These are phyloP conservation scores for Abscondita cerata DNA, from an alignment of 2,888 invertebrate genomes.

Conservation along the genomic window DNA sequence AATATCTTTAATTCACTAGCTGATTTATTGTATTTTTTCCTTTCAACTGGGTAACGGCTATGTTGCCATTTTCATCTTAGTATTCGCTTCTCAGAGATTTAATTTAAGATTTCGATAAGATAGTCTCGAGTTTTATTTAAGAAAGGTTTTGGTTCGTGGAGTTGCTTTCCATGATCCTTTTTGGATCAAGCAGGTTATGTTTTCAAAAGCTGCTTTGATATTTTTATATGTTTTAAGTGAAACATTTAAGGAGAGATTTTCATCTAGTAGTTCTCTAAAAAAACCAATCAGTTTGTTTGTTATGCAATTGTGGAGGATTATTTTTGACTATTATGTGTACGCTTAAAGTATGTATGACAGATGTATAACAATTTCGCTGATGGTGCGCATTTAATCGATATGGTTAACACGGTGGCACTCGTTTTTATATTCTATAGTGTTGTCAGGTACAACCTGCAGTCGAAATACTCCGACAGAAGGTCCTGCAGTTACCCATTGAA, in stretches of 20 bases:
- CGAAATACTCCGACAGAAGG: no score
- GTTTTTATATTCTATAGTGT: no score
- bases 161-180: constrained; percentile 3
- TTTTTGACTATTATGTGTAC: constrained; percentile 7
- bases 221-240: constrained; percentile 32
- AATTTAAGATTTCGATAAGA: neutral
- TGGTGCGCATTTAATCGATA: no score
- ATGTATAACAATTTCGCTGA: no score
- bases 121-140: neutral
- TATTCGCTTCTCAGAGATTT: neutral
- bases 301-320: constrained; percentile 2
- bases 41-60: neutral
- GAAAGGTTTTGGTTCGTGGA: constrained; percentile 1
- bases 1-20: no score
- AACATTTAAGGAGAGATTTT: constrained; percentile 11
- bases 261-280: constrained; percentile 8
- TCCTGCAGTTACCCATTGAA: no score
- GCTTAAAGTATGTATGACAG: neutral
- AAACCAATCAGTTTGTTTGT: constrained; percentile 7
- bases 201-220: constrained; percentile 25
- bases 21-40: no score
- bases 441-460: no score
- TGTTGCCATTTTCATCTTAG: neutral
- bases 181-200: neutral
- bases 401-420: no score